Conservation (phyloP, 1,140 invertebrate genomes). For the Harpegnathos saltator region DNA sequence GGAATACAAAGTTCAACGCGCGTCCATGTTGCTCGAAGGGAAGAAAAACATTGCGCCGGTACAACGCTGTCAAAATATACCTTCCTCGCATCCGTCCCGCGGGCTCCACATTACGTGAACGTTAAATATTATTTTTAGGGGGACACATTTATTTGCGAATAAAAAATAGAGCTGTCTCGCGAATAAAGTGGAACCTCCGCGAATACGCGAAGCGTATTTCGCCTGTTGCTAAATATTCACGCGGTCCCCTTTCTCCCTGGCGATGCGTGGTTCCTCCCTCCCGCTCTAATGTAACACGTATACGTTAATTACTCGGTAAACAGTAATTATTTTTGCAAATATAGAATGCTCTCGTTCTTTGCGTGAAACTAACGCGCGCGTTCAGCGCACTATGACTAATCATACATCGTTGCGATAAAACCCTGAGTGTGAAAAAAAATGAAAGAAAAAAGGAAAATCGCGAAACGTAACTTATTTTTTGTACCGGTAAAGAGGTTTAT, state of each 20-base stretch:
- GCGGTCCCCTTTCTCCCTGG: constrained; percentile 43
- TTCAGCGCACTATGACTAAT: constrained; percentile 43
- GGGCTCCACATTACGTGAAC: constrained; percentile 75
- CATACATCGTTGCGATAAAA: constrained; percentile 59
- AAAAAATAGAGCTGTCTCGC: constrained; percentile 78
- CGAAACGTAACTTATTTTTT: constrained; percentile 8
- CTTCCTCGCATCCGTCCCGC: constrained; percentile 69
- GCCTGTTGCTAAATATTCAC: constrained; percentile 76
- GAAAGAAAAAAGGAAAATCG: neutral
- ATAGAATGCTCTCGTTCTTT: constrained; percentile 56
- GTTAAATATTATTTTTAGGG: constrained; percentile 80
- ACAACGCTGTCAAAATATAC: constrained; percentile 75
- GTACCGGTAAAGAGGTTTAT: neutral
- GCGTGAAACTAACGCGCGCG: constrained; percentile 29
- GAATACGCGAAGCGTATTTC: constrained; percentile 74
- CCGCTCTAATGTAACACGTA: neutral
- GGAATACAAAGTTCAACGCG: constrained; percentile 69
- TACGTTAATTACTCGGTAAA: constrained; percentile 72
- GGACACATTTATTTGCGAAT: constrained; percentile 78
- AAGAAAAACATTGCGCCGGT: constrained; percentile 76
- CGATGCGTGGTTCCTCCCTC: neutral
- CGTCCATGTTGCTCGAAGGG: constrained; percentile 72
- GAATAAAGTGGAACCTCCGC: constrained; percentile 75
- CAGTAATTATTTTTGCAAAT: constrained; percentile 75
- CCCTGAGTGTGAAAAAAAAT: neutral